These are phyloP conservation scores for Poeciliopsis prolifica DNA, from an alignment of 2,113 vertebrate genomes.

Conservation along the genomic window DNA sequence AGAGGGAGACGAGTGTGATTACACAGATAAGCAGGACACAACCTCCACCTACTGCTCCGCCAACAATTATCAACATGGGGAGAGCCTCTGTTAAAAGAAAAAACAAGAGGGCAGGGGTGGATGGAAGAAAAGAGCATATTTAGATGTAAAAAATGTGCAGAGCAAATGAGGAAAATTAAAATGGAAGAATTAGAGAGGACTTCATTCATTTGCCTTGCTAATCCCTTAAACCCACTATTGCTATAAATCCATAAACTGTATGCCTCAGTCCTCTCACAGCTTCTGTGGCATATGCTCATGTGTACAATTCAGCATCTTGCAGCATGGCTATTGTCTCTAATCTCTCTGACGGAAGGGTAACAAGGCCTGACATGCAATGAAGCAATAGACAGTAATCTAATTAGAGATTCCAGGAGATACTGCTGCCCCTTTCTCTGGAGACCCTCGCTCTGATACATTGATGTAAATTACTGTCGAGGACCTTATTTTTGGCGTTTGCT, in stretches of 20 bases:
- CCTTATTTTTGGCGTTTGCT: conserved; percentile 75
- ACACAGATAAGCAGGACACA: conserved; percentile 82
- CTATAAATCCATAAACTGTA: conserved; percentile 57
- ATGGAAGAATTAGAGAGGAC: conserved; percentile 38
- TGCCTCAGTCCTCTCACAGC: conserved; percentile 31
- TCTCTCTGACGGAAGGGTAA: conserved; percentile 78
- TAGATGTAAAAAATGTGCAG: conserved; percentile 41
- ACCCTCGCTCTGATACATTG: conserved; percentile 65
- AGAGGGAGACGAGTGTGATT: conserved; percentile 80
- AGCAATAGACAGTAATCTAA: conserved; percentile 83
- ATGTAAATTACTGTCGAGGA: conserved; percentile 78
- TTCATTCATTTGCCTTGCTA: conserved; percentile 47
- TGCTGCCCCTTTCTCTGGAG: conserved; percentile 70
- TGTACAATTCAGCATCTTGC: conserved; percentile 43
- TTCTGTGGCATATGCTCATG: conserved; percentile 43
- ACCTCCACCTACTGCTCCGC: conserved; percentile 78
- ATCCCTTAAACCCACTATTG: conserved; percentile 41
- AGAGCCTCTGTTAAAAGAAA: conserved; percentile 76
- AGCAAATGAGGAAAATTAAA: conserved; percentile 28
- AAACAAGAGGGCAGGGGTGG: conserved; percentile 3
- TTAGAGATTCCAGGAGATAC: conserved; percentile 82
- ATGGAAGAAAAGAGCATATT: conserved; percentile 27
- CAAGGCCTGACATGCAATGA: conserved; percentile 80
- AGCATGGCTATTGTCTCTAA: conserved; percentile 77
- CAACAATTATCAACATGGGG: conserved; percentile 82